phyloP scores from a whole-genome alignment of 35 echinoderm and acorn worm species.

The Apostichopus parvimensis region DNA sequence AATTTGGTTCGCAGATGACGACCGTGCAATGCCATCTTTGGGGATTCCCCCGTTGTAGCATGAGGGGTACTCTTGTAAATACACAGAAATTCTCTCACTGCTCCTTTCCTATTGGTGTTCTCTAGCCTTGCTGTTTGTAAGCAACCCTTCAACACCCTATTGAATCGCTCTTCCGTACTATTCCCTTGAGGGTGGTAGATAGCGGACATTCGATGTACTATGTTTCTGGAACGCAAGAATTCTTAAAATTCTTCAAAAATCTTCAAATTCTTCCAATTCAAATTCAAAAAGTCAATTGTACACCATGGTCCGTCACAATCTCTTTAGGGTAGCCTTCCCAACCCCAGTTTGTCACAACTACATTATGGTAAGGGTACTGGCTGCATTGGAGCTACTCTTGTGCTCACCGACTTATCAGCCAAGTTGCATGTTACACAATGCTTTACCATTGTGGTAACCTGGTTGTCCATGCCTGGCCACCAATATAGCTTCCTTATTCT shows the following conservation, averaged over 20 bases:
- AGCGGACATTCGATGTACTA: neutral
- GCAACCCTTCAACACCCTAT: neutral
- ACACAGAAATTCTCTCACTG: neutral
- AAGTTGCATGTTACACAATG: slow-evolving; percentile 49
- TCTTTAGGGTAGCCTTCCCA: neutral
- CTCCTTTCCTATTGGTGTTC: neutral
- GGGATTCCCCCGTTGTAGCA: neutral
- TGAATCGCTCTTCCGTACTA: slow-evolving; percentile 7
- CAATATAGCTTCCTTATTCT: slow-evolving; percentile 60
- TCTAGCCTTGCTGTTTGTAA: neutral
- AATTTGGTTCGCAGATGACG: neutral
- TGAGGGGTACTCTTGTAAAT: slow-evolving; percentile 8
- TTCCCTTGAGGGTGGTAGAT: neutral
- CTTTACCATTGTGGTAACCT: slow-evolving; percentile 44
- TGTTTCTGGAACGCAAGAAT: neutral
- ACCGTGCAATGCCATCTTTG: neutral
- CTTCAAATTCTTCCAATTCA: no score
- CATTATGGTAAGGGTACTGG: neutral
- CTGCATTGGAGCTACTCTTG: neutral
- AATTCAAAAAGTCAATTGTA: neutral
- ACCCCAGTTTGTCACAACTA: neutral
- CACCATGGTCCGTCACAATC: neutral
- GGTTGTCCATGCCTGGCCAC: slow-evolving; percentile 70
- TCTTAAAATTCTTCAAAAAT: no score
- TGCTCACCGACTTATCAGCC: slow-evolving; percentile 57